Evolutionary conservation across 2,888 invertebrate genomes (phyloP), one percentile per base, ranked within the genome.

Genomic region (Apantesis nais): DNA sequence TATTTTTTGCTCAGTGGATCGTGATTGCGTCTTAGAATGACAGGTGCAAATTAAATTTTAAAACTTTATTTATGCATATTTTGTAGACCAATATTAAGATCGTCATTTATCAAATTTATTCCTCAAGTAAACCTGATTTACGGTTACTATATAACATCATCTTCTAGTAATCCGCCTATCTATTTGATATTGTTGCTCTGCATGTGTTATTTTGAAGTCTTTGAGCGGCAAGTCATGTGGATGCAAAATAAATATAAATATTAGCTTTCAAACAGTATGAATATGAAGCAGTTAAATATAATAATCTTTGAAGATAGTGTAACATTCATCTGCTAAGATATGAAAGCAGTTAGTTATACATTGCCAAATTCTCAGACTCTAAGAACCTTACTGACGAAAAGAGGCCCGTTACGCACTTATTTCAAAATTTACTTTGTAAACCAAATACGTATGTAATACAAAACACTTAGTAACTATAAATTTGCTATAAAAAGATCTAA

Each of bases 1-100:
- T 84, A 82, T 78, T 79, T 84, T 85, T 84, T 84, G 82, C 81
- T 82, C 77, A 75, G 72, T 55, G 70, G 67, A 25, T 25, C 66
- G 67, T 67, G 69, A 65, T 62, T 29, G 58, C 62, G 22, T 66
- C 14, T 52, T 31, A 29, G 39, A 62, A 52, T 66, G 62, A 55
- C 66, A 25, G 7, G 66, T 61, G 39, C 12, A 66, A 31, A 62
- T 62, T 22, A 31, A 22, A 52, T 37, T 61, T 61, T 22, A 22
- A 2, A 1, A 5, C 48, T 14, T 12, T 58, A 16, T 5, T 14
- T 12, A 25, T 16, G 11, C 55, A 29, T 25, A 58, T 58, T 58
- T 29, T 16, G 29, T 16, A 29, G 29, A 29, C 0, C 25, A 29
- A 29, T 58, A 12, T 16, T 29, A 14, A 29, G 29, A 55, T 11